A percentile compares a stretch with the other conserved stretches of the same genome.
phyloP scores from a whole-genome alignment of 2,113 vertebrate species.

The Herpailurus yagouaroundi region DNA sequence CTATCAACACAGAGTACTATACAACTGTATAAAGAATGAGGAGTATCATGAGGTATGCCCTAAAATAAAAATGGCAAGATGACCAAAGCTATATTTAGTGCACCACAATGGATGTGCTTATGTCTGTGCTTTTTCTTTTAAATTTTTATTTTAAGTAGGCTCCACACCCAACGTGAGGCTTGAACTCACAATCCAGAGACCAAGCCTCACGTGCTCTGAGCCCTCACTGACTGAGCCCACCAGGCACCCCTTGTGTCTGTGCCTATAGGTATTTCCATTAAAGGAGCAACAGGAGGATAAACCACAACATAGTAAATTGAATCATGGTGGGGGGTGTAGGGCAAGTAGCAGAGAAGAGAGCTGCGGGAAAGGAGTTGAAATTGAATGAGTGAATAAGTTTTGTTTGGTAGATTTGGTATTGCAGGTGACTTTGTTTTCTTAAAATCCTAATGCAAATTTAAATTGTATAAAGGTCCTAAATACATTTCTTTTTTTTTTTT shows the following conservation, averaged over 20 bases:
- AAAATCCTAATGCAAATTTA: background rate
- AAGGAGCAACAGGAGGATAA: background rate
- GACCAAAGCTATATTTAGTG: background rate
- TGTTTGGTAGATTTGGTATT: background rate
- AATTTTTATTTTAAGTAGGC: too few species aligned
- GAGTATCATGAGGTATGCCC: background rate
- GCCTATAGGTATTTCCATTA: background rate
- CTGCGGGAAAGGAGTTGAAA: background rate
- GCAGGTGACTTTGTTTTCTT: background rate
- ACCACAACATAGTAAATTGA: background rate
- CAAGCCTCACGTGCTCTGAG: too few species aligned
- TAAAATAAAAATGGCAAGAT: background rate
- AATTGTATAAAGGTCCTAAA: background rate
- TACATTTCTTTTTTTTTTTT: background rate
- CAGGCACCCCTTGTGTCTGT: too few species aligned
- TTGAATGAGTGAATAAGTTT: background rate
- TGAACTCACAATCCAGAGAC: too few species aligned
- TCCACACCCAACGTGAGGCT: too few species aligned
- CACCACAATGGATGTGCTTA: background rate
- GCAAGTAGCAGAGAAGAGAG: background rate
- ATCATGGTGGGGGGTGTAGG: too few species aligned
- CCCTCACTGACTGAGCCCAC: too few species aligned
- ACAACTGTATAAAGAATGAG: background rate
- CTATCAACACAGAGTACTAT: background rate
- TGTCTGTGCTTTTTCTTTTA: background rate